A percentile compares a stretch with the other conserved stretches of the same genome.
phyloP scores from a whole-genome alignment of 2,888 invertebrate species.

The Phlogophora meticulosa region DNA sequence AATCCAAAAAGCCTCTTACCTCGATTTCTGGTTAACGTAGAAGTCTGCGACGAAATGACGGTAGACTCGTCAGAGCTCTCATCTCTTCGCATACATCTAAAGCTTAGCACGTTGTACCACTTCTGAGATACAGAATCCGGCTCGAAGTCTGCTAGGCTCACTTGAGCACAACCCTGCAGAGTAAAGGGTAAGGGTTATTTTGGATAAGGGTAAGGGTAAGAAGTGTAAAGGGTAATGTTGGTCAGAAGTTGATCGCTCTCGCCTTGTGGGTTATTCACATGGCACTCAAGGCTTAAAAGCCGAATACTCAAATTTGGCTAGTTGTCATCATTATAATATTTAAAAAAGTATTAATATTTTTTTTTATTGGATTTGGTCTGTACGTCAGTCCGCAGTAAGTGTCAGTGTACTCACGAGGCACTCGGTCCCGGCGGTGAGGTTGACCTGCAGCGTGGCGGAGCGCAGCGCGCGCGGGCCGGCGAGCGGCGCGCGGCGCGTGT shows the following conservation, averaged over 20 bases:
- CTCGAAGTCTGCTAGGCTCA: constrained; percentile 98
- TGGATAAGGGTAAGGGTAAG: background rate
- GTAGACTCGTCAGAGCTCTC: constrained; percentile 99
- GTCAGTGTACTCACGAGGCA: constrained; percentile 94
- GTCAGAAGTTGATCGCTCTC: constrained; percentile 87
- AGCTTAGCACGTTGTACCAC: constrained; percentile 98
- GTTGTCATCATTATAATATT: constrained; percentile 81
- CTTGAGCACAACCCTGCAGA: constrained; percentile 97
- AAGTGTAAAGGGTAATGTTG: background rate
- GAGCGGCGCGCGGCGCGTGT: constrained; percentile 89
- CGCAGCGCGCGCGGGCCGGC: constrained; percentile 80
- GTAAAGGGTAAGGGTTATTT: constrained; percentile 32
- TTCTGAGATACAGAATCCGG: constrained; percentile 95
- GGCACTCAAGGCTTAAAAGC: constrained; percentile 86
- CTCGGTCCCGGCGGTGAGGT: constrained; percentile 95
- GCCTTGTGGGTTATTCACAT: constrained; percentile 83
- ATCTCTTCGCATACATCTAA: constrained; percentile 92
- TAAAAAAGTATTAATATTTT: background rate
- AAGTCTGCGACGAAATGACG: constrained; percentile 98
- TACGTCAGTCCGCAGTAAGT: no score
- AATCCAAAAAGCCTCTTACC: constrained; percentile 78
- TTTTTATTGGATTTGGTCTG: background rate
- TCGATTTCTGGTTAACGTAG: constrained; percentile 98
- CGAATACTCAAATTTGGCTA: constrained; percentile 91
- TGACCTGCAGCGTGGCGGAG: constrained; percentile 97